Evolutionary conservation across 2,113 vertebrate species (phyloP).

Genomic region (Austrofundulus limnaeus): DNA sequence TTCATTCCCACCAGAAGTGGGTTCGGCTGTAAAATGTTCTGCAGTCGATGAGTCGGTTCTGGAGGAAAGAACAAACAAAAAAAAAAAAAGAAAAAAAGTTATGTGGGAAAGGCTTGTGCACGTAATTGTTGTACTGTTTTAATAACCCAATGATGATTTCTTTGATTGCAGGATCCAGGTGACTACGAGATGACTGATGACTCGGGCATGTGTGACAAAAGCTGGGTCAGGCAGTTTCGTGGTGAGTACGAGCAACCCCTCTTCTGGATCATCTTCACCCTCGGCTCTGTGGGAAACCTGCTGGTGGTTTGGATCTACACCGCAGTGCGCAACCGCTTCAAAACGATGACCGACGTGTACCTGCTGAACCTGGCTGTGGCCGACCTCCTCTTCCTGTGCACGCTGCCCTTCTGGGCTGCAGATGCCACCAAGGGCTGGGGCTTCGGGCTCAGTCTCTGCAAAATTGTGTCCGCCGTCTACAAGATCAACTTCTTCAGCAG

Average conservation of each 20-base stretch:
- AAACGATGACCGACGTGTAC: slow-evolving; percentile 87
- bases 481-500: slow-evolving; percentile 91
- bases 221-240: slow-evolving; percentile 75
- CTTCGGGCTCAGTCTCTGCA: slow-evolving; percentile 81
- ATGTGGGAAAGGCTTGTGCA: slow-evolving; percentile 46
- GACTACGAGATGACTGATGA: slow-evolving; percentile 10
- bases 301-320: slow-evolving; percentile 85
- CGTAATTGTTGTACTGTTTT: neutral
- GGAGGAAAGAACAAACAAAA: neutral
- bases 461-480: slow-evolving; percentile 81
- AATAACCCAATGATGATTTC: slow-evolving; percentile 4
- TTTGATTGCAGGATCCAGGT: slow-evolving; percentile 20
- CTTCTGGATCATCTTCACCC: slow-evolving; percentile 83
- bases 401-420: slow-evolving; percentile 89
- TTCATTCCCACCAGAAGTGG: slow-evolving; percentile 10
- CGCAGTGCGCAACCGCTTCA: slow-evolving; percentile 80
- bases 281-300: slow-evolving; percentile 84
- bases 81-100: neutral
- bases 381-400: slow-evolving; percentile 87
- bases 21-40: slow-evolving; percentile 21
- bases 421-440: slow-evolving; percentile 79
- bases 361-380: slow-evolving; percentile 87
- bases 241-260: slow-evolving; percentile 78
- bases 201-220: slow-evolving; percentile 70
- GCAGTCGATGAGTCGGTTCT: slow-evolving; percentile 6